These are phyloP conservation scores for Acanthisitta chloris DNA, from an alignment of 2,113 vertebrate species.

Conservation along the genomic window DNA sequence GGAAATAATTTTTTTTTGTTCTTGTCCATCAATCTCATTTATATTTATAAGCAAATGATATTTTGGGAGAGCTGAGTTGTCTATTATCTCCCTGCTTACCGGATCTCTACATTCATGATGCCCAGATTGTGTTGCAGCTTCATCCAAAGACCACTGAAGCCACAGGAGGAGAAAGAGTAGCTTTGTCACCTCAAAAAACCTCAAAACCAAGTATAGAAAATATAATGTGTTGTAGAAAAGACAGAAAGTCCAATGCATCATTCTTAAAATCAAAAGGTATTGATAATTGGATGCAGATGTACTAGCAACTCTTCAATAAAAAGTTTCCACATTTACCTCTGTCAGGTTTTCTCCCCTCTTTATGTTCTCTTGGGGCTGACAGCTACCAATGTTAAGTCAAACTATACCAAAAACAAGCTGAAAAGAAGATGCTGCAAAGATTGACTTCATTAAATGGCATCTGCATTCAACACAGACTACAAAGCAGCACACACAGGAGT, in stretches of 20 bases:
- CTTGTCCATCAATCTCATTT: neutral
- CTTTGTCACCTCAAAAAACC: too few species aligned
- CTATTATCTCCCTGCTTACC: neutral
- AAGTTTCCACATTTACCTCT: neutral
- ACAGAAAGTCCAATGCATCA: neutral
- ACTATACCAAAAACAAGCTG: neutral
- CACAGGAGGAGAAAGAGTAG: neutral
- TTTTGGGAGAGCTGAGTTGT: neutral
- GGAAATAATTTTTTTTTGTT: neutral
- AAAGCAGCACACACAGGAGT: neutral
- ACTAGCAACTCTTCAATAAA: neutral
- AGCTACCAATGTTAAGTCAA: neutral
- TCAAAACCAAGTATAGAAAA: too few species aligned
- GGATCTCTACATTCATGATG: neutral
- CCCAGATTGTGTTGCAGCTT: neutral
- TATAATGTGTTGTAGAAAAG: neutral
- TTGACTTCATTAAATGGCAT: constrained; percentile 4
- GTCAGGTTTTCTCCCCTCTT: neutral
- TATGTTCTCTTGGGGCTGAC: neutral
- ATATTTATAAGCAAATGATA: constrained; percentile 6
- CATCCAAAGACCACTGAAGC: neutral
- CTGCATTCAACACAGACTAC: neutral
- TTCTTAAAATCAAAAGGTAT: neutral
- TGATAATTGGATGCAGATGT: neutral
- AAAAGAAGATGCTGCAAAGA: neutral